Evolutionary conservation across 2,797 vertebrate genomes (phyloP).

Genomic region (Acipenser ruthenus): DNA sequence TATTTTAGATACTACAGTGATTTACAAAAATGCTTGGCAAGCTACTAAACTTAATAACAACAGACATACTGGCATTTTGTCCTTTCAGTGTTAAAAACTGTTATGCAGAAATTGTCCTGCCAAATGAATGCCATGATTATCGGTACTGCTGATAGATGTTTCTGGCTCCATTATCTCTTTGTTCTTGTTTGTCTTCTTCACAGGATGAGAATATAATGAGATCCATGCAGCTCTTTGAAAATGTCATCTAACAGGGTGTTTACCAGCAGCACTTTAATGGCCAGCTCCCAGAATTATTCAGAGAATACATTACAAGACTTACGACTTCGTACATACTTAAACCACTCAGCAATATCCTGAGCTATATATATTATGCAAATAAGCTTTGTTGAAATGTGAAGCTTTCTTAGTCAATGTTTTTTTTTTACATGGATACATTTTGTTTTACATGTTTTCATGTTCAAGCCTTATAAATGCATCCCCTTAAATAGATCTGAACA

Average conservation of each 20-base stretch:
- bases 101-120: too few species aligned
- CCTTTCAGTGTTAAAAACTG: too few species aligned
- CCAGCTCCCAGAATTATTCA: constrained; percentile 52
- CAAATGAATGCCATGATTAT: too few species aligned
- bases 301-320: constrained; percentile 52
- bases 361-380: constrained; percentile 55
- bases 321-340: constrained; percentile 38
- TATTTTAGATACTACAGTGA: too few species aligned
- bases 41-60: too few species aligned
- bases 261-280: constrained; percentile 39
- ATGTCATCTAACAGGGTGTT: constrained; percentile 80
- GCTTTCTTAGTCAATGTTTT: constrained; percentile 28
- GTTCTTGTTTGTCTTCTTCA: constrained; percentile 25
- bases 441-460: constrained; percentile 6
- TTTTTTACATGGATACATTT: constrained; percentile 31
- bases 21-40: too few species aligned
- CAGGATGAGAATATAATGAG: constrained; percentile 99
- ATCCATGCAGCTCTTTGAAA: constrained; percentile 99
- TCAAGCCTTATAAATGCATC: neutral
- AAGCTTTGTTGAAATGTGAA: constrained; percentile 50
- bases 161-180: constrained; percentile 4
- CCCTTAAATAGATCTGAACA: neutral
- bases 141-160: neutral
- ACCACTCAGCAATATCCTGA: constrained; percentile 55
- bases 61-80: too few species aligned